Percentiles rank a stretch among this genome's conserved stretches.
Conservation (phyloP, 2,888 invertebrate genomes). For the Epistrophe grossulariae region DNA sequence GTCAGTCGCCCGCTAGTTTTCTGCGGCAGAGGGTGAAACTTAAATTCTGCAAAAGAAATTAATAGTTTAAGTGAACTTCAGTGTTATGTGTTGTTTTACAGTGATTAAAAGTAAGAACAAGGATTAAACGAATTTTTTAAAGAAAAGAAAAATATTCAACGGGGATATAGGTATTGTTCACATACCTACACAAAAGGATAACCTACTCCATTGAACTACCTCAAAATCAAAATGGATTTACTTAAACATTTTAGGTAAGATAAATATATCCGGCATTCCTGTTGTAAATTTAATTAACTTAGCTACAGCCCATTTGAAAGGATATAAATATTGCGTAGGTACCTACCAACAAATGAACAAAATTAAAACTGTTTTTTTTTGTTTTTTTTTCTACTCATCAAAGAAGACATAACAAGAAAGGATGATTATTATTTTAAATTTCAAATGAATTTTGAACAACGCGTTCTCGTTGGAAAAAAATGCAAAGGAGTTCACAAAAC, state of each 20-base stretch:
- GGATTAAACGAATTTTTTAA: not conserved
- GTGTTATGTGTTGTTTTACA: constrained; percentile 2
- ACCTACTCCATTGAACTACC: constrained; percentile 2
- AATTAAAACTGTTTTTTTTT: too few species aligned
- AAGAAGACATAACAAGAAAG: too few species aligned
- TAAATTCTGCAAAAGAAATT: constrained; percentile 35
- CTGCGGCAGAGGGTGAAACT: constrained; percentile 80
- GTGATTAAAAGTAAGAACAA: not conserved
- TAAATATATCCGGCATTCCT: not conserved
- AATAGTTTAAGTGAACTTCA: constrained; percentile 8
- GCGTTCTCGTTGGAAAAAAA: too few species aligned
- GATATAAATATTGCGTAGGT: not conserved
- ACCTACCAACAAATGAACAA: too few species aligned
- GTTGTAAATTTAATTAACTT: not conserved
- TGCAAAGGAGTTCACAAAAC: too few species aligned
- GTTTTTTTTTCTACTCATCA: too few species aligned
- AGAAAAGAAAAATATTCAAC: not conserved
- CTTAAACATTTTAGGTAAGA: constrained; percentile 14
- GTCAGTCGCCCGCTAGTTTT: constrained; percentile 83
- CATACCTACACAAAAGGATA: constrained; percentile 18
- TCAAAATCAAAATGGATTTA: constrained; percentile 24
- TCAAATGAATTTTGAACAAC: too few species aligned
- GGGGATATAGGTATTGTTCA: not conserved
- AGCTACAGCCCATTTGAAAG: not conserved
- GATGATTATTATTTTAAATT: too few species aligned